Percentiles rank a stretch among this genome's conserved stretches.
Evolutionary conservation across 1,140 invertebrate species (phyloP).

Genomic region (Drosophila sucinea): DNA sequence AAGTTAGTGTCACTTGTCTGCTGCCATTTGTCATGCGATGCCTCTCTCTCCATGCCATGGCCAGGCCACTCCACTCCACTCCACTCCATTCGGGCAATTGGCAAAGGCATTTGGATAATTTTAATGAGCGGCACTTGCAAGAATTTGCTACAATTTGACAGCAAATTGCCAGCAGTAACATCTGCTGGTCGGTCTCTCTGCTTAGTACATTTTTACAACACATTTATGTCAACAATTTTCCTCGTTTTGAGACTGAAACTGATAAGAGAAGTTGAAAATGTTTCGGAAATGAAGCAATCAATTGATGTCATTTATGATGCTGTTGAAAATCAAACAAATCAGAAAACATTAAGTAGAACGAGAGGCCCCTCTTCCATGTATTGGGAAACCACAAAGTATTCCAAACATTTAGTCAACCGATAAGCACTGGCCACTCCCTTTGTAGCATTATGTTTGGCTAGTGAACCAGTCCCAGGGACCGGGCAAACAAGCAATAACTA

Average conservation of each 20-base stretch:
- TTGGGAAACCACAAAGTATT: constrained; percentile 34
- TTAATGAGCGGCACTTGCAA: constrained; percentile 68
- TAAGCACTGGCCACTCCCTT: constrained; percentile 35
- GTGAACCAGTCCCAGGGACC: constrained; percentile 11
- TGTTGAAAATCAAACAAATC: constrained; percentile 49
- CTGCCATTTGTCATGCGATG: constrained; percentile 73
- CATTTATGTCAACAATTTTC: constrained; percentile 62
- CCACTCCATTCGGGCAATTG: constrained; percentile 38
- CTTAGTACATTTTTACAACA: constrained; percentile 56
- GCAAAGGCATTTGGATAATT: constrained; percentile 61
- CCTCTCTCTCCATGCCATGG: neutral
- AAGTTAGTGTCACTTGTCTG: constrained; percentile 60
- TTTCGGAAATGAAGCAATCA: constrained; percentile 43
- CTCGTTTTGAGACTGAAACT: constrained; percentile 26
- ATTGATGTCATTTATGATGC: constrained; percentile 40
- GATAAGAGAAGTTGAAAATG: constrained; percentile 47
- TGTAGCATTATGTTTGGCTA: constrained; percentile 47
- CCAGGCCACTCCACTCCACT: neutral
- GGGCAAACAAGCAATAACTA: constrained; percentile 21
- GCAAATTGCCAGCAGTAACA: constrained; percentile 55
- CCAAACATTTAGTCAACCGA: constrained; percentile 41
- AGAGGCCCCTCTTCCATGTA: neutral
- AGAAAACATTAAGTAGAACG: constrained; percentile 36
- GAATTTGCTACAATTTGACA: constrained; percentile 74
- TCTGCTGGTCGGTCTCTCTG: constrained; percentile 49